Evolutionary conservation across 2,113 vertebrate species (phyloP).

Genomic region (Onychostruthus taczanowskii): DNA sequence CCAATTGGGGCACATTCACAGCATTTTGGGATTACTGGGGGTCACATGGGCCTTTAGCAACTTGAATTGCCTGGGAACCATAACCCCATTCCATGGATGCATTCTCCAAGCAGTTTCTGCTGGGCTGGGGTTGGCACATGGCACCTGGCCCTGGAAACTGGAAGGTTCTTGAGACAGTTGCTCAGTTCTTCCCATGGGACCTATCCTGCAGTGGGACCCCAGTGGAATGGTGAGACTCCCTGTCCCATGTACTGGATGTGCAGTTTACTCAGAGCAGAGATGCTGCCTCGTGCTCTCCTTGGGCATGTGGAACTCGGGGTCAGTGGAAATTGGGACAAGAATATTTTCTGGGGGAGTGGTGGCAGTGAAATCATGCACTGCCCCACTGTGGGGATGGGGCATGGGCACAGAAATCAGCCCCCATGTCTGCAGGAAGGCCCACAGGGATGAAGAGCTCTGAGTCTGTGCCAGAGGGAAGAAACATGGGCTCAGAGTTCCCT

Average conservation of each 20-base stretch:
- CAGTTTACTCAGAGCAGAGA: not conserved
- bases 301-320: not conserved
- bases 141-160: not conserved
- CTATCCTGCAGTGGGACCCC: not conserved
- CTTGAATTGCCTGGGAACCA: not conserved
- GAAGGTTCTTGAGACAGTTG: not conserved
- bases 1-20: not conserved
- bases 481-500: accelerated
- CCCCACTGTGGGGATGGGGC: not conserved
- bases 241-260: not conserved
- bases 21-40: not conserved
- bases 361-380: not conserved
- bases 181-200: not conserved
- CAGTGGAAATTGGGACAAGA: not conserved
- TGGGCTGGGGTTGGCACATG: not conserved
- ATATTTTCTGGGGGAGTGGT: not conserved
- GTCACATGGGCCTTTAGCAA: not conserved
- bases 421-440: not conserved
- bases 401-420: not conserved
- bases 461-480: not conserved
- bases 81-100: not conserved
- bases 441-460: accelerated
- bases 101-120: not conserved
- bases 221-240: not conserved
- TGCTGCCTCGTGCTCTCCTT: not conserved